Conservation (phyloP, 1,140 invertebrate genomes). For the Brachionus paranguensis region DNA sequence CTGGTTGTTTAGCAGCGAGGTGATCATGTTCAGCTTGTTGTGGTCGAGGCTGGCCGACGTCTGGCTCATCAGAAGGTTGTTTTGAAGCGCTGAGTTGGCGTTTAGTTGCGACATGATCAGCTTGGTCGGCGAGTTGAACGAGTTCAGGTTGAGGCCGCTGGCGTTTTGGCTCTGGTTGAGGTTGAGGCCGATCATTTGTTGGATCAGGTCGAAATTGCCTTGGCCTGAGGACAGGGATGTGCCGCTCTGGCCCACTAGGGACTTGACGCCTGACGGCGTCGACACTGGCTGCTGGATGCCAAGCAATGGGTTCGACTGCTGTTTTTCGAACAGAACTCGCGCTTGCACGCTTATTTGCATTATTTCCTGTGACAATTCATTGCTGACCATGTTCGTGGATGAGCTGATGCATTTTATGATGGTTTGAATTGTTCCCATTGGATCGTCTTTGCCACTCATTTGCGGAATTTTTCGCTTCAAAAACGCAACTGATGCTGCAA, state of each 20-base stretch:
- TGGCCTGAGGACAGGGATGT: neutral
- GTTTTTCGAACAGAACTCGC: constrained; percentile 45
- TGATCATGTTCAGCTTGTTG: neutral
- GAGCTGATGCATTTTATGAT: constrained; percentile 34
- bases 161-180: neutral
- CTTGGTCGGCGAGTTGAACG: constrained; percentile 19
- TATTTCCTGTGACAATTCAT: constrained; percentile 42
- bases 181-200: constrained; percentile 20
- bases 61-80: neutral
- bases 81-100: neutral
- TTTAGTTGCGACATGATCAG: constrained; percentile 7
- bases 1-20: neutral
- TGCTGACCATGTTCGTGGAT: constrained; percentile 40
- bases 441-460: constrained; percentile 10
- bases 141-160: neutral
- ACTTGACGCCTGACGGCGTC: neutral
- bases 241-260: neutral
- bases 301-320: constrained; percentile 42
- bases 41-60: neutral
- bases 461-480: constrained; percentile 56
- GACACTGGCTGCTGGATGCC: constrained; percentile 23
- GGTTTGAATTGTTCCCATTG: constrained; percentile 40
- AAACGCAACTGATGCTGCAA: constrained; percentile 52
- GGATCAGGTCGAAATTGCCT: neutral
- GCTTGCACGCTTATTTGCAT: constrained; percentile 35